These are phyloP conservation scores for Clamator glandarius DNA, from an alignment of 2,797 vertebrate genomes.

Conservation along the genomic window DNA sequence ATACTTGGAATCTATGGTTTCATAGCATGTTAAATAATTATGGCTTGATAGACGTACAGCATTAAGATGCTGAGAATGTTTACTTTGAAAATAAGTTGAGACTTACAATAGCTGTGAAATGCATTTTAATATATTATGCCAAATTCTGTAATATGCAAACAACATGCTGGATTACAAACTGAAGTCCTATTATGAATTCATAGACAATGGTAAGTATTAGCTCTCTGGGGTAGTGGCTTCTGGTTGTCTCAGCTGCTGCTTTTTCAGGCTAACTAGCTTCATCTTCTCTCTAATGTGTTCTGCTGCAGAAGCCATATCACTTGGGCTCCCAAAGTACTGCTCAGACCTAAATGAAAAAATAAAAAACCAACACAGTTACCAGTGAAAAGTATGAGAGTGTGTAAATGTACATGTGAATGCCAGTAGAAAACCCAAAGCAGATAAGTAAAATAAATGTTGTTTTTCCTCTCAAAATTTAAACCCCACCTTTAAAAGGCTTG, in stretches of 20 bases:
- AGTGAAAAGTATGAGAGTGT: neutral
- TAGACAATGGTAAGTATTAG: conserved; percentile 75
- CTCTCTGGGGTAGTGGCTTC: conserved; percentile 80
- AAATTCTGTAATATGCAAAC: conserved; percentile 67
- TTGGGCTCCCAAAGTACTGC: conserved; percentile 94
- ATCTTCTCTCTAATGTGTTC: conserved; percentile 94
- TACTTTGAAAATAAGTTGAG: conserved; percentile 67
- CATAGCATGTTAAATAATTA: conserved; percentile 83
- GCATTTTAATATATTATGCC: conserved; percentile 71
- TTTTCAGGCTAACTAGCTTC: conserved; percentile 91
- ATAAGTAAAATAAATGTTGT: neutral
- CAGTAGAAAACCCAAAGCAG: neutral
- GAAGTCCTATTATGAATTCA: conserved; percentile 62
- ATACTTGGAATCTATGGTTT: conserved; percentile 78
- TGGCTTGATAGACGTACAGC: conserved; percentile 78
- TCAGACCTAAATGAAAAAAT: conserved; percentile 85
- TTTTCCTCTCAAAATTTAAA: neutral
- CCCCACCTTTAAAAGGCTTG: neutral
- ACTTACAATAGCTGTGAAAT: conserved; percentile 73
- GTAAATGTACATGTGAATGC: neutral
- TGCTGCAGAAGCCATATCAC: conserved; percentile 91
- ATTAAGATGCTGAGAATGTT: conserved; percentile 75
- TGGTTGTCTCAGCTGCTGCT: conserved; percentile 88
- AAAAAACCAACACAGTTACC: neutral
- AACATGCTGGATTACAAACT: conserved; percentile 71